Evolutionary conservation across 1,140 invertebrate genomes (phyloP).

Genomic region (Neocloeon triangulifer): DNA sequence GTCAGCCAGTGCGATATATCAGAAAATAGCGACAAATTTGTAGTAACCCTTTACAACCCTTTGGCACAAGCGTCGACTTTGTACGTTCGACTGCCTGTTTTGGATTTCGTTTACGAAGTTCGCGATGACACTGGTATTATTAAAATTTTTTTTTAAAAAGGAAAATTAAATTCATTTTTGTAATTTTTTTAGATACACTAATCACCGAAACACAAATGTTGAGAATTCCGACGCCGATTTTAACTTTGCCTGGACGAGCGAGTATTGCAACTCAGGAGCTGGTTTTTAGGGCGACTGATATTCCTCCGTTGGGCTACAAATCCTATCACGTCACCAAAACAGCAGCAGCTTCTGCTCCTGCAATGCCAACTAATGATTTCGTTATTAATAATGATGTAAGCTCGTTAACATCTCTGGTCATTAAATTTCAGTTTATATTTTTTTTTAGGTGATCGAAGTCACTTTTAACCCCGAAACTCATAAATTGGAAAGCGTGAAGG

Average conservation of each 20-base stretch:
- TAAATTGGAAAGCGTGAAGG: no score
- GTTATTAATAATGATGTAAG: conserved; percentile 6
- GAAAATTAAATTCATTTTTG: no score
- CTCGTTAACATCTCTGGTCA: conserved; percentile 3
- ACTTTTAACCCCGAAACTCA: conserved; percentile 44
- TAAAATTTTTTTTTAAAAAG: no score
- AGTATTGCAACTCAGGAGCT: conserved; percentile 36
- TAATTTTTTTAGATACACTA: conserved; percentile 9
- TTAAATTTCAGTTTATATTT: no score
- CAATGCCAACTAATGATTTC: conserved; percentile 6
- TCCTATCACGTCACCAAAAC: conserved; percentile 26
- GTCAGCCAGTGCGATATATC: conserved; percentile 35
- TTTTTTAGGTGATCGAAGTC: no score
- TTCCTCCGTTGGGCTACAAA: conserved; percentile 40
- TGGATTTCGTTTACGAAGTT: conserved; percentile 30
- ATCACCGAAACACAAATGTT: conserved; percentile 35
- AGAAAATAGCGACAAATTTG: conserved; percentile 34
- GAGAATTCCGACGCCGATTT: conserved; percentile 29
- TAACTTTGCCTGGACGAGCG: conserved; percentile 33
- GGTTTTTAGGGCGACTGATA: conserved; percentile 31
- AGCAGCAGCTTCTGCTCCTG: conserved; percentile 12
- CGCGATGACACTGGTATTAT: conserved; percentile 35
- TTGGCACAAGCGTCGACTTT: conserved; percentile 34
- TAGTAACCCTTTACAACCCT: conserved; percentile 63
- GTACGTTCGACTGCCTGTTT: conserved; percentile 50